A percentile compares a stretch with the other conserved stretches of the same genome.
These are phyloP conservation scores for Nomada ferruginata DNA, from an alignment of 2,888 invertebrate genomes.

Conservation along the genomic window DNA sequence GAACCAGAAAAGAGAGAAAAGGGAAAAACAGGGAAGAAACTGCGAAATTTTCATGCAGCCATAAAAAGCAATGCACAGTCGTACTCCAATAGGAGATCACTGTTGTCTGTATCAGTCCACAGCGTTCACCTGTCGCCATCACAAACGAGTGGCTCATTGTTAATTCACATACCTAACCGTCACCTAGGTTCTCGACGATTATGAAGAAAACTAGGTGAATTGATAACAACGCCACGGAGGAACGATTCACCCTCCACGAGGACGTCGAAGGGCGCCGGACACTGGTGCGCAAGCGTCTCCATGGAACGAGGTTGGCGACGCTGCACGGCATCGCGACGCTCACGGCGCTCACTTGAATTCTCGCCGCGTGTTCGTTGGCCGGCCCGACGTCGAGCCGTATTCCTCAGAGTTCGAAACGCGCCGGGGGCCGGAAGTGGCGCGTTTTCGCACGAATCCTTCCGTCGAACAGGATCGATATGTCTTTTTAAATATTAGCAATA, in stretches of 20 bases:
- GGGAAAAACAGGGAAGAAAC: not conserved
- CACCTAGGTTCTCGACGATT: slow-evolving; percentile 61
- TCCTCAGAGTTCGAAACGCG: slow-evolving; percentile 34
- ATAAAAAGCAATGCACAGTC: not conserved
- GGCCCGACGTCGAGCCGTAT: slow-evolving; percentile 57
- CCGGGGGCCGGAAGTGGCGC: slow-evolving; percentile 47
- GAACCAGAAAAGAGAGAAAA: not conserved
- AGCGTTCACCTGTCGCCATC: slow-evolving; percentile 37
- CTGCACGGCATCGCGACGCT: slow-evolving; percentile 70
- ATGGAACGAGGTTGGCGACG: slow-evolving; percentile 70
- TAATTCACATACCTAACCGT: slow-evolving; percentile 61
- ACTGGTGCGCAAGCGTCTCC: slow-evolving; percentile 65
- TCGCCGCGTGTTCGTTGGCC: slow-evolving; percentile 79
- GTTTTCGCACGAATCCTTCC: slow-evolving; percentile 30
- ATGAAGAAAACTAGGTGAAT: slow-evolving; percentile 71
- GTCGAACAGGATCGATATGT: slow-evolving; percentile 28
- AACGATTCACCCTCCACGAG: slow-evolving; percentile 68
- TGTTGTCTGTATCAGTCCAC: not conserved
- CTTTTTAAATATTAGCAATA: slow-evolving; percentile 18
- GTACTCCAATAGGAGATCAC: slow-evolving; percentile 3
- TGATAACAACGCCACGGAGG: slow-evolving; percentile 67
- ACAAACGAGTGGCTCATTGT: slow-evolving; percentile 59
- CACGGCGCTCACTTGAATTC: slow-evolving; percentile 80
- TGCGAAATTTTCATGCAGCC: not conserved
- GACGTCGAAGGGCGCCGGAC: slow-evolving; percentile 56